Base-by-base conservation (phyloP, 2,888 invertebrate genomes). In the Stegana nigrithorax region DNA sequence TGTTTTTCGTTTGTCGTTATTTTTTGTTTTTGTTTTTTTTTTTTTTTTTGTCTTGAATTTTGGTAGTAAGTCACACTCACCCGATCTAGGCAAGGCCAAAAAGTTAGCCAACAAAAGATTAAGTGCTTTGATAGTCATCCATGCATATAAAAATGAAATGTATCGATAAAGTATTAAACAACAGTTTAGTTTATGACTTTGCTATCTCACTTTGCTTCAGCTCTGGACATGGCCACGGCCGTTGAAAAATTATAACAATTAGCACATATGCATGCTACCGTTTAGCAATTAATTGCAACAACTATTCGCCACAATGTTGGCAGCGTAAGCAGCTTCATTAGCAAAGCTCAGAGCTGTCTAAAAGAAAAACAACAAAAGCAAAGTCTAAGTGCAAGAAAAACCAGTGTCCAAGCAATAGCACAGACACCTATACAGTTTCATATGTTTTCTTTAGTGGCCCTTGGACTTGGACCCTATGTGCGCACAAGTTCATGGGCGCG, bases 151-250 rank as follows among this genome's bases (percentile, higher is more conserved):
- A 75, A 77, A 78, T 75, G 75, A 75, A 77, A 75, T 75, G 50
- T 50, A 78, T 77, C 75, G 75, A 77, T 75, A 72, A 75, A 77
- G 73, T 75, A 75, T 75, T 77, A 75, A 75, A 75, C 75, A 75
- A 75, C 78, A 77, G 73, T 75, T 75, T 75, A 72, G 72, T 77
- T 77, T 73, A 75, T 69, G 75, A 67, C 78, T 19, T 45, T 45
- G 39, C n/a, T 39, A 10, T 4, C 14, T 39, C 14, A 17, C 14
- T 4, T 29, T 10, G 29, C 6, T 29, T 29, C 10, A 29, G 29
- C 29, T 29, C n/a, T n/a, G n/a, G n/a, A n/a, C 77, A 67, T 23
- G 5, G 23, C n/a, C 23, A 45, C 7, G 45, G 21, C 45, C 4
- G 14, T 26, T 26, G 50, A 25, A 50, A 50, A 50, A 26, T 2